Base-by-base conservation (phyloP, 2,797 vertebrate species). In the Anniella stebbinsi region DNA sequence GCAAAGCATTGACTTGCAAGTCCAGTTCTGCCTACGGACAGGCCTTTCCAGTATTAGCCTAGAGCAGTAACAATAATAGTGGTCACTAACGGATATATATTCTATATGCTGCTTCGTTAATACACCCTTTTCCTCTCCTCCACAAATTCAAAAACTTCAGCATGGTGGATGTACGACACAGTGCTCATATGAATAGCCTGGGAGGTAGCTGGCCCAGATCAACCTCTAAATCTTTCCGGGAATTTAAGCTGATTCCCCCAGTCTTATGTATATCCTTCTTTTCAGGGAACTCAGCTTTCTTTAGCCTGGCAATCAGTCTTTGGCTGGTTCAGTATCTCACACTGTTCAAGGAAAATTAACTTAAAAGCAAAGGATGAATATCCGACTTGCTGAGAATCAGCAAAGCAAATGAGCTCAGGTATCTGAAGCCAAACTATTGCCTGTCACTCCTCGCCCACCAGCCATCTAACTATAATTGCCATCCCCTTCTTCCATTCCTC, bases 91-190 rank as follows among this genome's bases (percentile, higher is more conserved):
- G 21, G 38, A 66, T 70, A 1, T 48, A 63, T 89, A 45, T 91
- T 45, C 76, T 60, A 15, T 88, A 5, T 38, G n/a, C 12, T 87
- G n/a, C 21, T 92, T 89, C 90, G 94, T 92, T 93, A 88, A 87
- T 91, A 91, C 89, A 45, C 3, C 77, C 70, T 23, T 28, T 33
- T 73, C 21, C 23, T 17, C 51, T 4, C 11, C 33, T 38, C 66
- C 7, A 30, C 48, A 93, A 86, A 94, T 78, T 45, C 88, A 85
- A 92, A 88, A 94, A 36, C 10, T 93, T 83, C 89, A 91, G 84
- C 87, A 66, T 86, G 77, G 87, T 89, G 84, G 90, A 89, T 54
- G 82, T 13, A 28, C 66, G 76, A 80, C 1, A 70, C 3, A 5
- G 87, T 11, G 69, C 51, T 48, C 80, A 75, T 86, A 48, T 72